These are phyloP conservation scores for Dermolepida albohirtum DNA, from an alignment of 2,888 invertebrate species.

Conservation along the genomic window DNA sequence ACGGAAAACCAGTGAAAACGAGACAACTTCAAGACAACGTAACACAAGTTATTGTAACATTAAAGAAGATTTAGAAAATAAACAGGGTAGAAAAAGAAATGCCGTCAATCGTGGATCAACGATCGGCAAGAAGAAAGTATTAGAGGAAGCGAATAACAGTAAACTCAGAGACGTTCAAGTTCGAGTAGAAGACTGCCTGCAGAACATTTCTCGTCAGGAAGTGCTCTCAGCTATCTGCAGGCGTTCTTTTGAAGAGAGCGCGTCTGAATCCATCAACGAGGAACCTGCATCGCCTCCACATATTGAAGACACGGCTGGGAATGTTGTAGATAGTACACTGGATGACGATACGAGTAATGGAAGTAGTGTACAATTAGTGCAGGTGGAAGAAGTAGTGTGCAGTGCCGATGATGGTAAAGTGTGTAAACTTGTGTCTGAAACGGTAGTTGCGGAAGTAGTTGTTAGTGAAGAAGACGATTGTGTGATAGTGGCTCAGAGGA, in stretches of 20 bases:
- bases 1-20: conserved; percentile 61
- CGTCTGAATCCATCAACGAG: conserved; percentile 41
- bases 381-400: conserved; percentile 48
- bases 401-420: conserved; percentile 51
- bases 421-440: conserved; percentile 51
- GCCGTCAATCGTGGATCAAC: conserved; percentile 56
- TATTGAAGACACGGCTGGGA: conserved; percentile 28
- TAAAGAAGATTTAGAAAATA: conserved; percentile 63
- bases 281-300: conserved; percentile 25
- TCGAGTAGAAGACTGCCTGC: conserved; percentile 63
- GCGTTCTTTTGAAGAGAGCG: conserved; percentile 51
- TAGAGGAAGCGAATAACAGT: conserved; percentile 64
- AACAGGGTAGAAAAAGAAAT: conserved; percentile 57
- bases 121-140: conserved; percentile 61
- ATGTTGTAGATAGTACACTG: conserved; percentile 36
- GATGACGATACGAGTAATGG: conserved; percentile 55
- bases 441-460: conserved; percentile 61
- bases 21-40: conserved; percentile 53
- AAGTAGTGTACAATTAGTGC: conserved; percentile 58
- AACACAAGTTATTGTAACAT: conserved; percentile 52
- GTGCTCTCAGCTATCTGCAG: conserved; percentile 55
- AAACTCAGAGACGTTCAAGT: conserved; percentile 64
- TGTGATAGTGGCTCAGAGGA: conserved; percentile 72
- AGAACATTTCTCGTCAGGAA: conserved; percentile 54
- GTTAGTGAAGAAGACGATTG: conserved; percentile 73